A percentile compares a stretch with the other conserved stretches of the same genome.
Conservation (phyloP, 30 jellyfish, hydroid and myxozoan genomes). For the Nemopilema nomurai region DNA sequence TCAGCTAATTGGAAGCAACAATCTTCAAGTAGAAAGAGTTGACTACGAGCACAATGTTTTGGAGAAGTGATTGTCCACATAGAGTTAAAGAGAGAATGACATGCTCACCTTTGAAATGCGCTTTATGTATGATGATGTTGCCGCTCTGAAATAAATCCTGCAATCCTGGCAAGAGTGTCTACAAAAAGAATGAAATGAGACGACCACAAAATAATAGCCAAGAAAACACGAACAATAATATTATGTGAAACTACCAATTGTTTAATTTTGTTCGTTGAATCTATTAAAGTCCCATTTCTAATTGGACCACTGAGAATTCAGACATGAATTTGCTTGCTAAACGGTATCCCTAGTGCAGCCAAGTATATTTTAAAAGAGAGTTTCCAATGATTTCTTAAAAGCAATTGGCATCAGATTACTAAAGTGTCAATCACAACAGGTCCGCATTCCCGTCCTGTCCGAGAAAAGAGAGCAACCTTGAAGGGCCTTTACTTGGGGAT, state of each 20-base stretch:
- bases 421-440: slow-evolving; percentile 19
- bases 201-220: not conserved
- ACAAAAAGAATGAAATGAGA: not conserved
- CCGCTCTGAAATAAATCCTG: slow-evolving; percentile 88
- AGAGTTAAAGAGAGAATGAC: too few species aligned
- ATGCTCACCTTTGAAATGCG: slow-evolving; percentile 72
- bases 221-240: too few species aligned
- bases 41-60: too few species aligned
- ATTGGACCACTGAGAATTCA: too few species aligned
- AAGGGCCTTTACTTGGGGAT: not conserved
- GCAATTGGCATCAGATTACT: slow-evolving; percentile 55
- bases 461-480: not conserved
- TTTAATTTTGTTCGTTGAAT: too few species aligned
- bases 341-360: too few species aligned
- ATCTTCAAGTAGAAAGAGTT: too few species aligned
- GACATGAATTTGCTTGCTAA: not conserved
- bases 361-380: too few species aligned
- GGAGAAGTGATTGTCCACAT: too few species aligned
- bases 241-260: too few species aligned
- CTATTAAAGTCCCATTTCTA: too few species aligned
- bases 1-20: too few species aligned
- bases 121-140: slow-evolving; percentile 77
- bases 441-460: slow-evolving; percentile 6
- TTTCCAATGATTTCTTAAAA: not conserved
- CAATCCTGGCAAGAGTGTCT: slow-evolving; percentile 74